These are phyloP conservation scores for Aviceda cuculoides DNA, from an alignment of 2,797 vertebrate species.

Conservation along the genomic window DNA sequence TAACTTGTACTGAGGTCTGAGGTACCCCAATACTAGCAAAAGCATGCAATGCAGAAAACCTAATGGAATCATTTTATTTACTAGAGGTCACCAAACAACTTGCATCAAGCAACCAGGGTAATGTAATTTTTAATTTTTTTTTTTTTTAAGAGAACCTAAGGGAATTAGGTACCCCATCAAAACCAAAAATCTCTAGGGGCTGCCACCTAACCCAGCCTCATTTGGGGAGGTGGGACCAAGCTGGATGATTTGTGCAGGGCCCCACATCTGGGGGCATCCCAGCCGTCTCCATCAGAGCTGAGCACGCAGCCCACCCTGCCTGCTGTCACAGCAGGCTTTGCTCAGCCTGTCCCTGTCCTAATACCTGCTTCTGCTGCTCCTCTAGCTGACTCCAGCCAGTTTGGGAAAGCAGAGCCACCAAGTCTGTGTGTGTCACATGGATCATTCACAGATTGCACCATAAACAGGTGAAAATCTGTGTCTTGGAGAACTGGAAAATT, in stretches of 20 bases:
- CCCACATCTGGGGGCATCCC: background rate
- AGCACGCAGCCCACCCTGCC: background rate
- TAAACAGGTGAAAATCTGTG: background rate
- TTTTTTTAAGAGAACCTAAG: background rate
- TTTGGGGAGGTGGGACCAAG: background rate
- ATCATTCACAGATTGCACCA: background rate
- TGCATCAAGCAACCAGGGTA: background rate
- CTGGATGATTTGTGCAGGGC: background rate
- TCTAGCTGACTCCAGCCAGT: background rate
- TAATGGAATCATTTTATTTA: background rate
- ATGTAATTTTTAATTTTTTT: background rate
- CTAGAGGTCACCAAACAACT: background rate
- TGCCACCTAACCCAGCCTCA: background rate
- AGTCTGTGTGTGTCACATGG: background rate
- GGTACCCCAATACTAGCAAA: too few species aligned
- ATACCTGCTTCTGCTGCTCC: background rate
- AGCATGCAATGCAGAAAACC: background rate
- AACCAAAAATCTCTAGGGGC: background rate
- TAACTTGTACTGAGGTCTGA: background rate
- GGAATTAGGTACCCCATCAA: background rate
- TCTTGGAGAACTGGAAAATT: background rate
- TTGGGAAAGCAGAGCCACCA: background rate
- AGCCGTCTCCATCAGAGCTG: background rate
- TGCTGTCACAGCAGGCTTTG: background rate
- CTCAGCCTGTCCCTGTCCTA: background rate